These are phyloP conservation scores for Dunckerocampus dactyliophorus DNA, from an alignment of 2,113 vertebrate species.

Conservation along the genomic window DNA sequence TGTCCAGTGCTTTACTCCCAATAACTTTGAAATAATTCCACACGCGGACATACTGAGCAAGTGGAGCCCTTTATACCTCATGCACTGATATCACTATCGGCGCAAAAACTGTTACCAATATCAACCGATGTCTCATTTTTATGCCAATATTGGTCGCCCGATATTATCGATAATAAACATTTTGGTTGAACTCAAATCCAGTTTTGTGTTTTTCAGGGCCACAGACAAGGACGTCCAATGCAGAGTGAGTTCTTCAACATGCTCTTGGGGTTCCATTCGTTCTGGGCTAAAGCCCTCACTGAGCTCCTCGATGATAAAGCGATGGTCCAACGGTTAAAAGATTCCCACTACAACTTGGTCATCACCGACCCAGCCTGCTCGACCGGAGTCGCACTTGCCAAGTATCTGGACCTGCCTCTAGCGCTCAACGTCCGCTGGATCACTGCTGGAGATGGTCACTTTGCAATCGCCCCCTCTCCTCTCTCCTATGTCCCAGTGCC, in stretches of 20 bases:
- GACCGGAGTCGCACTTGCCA: constrained; percentile 58
- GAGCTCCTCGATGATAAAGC: constrained; percentile 38
- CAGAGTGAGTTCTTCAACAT: constrained; percentile 15
- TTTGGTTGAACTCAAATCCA: too few species aligned
- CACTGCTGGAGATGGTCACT: constrained; percentile 64
- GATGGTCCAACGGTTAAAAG: constrained; percentile 30
- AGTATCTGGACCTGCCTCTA: constrained; percentile 66
- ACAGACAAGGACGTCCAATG: background rate
- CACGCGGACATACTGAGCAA: too few species aligned
- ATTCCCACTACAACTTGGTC: constrained; percentile 64
- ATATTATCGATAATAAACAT: too few species aligned
- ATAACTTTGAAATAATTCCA: too few species aligned
- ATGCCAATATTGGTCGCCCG: too few species aligned
- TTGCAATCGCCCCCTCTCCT: constrained; percentile 65
- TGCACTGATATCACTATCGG: too few species aligned
- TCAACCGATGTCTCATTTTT: too few species aligned
- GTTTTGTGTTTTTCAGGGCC: background rate
- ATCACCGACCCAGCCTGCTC: constrained; percentile 65
- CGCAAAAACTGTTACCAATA: too few species aligned
- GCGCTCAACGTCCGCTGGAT: constrained; percentile 74
- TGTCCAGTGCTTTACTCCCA: too few species aligned
- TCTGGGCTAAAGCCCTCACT: constrained; percentile 19
- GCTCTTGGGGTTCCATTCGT: constrained; percentile 11
- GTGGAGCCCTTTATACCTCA: too few species aligned
- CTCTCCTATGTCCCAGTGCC: constrained; percentile 68